These are phyloP conservation scores for Penelope pileata DNA, from an alignment of 2,113 vertebrate species.

Conservation along the genomic window DNA sequence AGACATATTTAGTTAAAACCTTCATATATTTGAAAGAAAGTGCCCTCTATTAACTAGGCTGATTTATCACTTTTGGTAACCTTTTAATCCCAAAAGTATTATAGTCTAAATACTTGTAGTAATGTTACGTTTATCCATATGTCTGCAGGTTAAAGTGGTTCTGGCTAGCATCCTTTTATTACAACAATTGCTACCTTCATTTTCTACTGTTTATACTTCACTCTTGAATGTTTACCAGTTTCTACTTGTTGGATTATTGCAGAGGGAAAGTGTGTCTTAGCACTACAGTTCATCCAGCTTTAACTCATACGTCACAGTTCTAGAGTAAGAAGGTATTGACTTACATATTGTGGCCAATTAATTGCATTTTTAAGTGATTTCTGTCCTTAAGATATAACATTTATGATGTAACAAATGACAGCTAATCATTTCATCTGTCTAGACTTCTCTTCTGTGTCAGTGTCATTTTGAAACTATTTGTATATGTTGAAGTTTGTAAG, in stretches of 20 bases:
- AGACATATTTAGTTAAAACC: constrained; percentile 39
- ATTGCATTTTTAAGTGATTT: constrained; percentile 47
- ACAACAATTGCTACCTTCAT: constrained; percentile 25
- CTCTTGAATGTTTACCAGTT: constrained; percentile 36
- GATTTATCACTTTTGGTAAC: constrained; percentile 16
- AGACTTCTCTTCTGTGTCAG: constrained; percentile 55
- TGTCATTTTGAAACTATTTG: constrained; percentile 74
- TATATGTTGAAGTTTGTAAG: constrained; percentile 79
- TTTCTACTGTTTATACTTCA: constrained; percentile 63
- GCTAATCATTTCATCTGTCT: constrained; percentile 48
- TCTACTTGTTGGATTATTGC: constrained; percentile 20
- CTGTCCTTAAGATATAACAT: constrained; percentile 29
- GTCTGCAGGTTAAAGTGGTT: constrained; percentile 11
- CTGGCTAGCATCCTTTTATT: constrained; percentile 25
- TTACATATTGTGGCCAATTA: constrained; percentile 1
- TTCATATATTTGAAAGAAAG: constrained; percentile 27
- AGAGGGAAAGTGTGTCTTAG: constrained; percentile 23
- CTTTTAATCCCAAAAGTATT: not conserved
- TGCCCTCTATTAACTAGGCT: constrained; percentile 4
- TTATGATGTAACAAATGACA: constrained; percentile 51
- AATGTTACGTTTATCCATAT: not conserved
- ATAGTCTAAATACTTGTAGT: not conserved
- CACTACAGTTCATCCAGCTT: constrained; percentile 54
- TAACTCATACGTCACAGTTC: not conserved
- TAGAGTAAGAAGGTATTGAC: not conserved